Percentiles rank a stretch among this genome's conserved stretches.
These are phyloP conservation scores for Matsumyia berberina DNA, from an alignment of 2,888 invertebrate species.

Conservation along the genomic window DNA sequence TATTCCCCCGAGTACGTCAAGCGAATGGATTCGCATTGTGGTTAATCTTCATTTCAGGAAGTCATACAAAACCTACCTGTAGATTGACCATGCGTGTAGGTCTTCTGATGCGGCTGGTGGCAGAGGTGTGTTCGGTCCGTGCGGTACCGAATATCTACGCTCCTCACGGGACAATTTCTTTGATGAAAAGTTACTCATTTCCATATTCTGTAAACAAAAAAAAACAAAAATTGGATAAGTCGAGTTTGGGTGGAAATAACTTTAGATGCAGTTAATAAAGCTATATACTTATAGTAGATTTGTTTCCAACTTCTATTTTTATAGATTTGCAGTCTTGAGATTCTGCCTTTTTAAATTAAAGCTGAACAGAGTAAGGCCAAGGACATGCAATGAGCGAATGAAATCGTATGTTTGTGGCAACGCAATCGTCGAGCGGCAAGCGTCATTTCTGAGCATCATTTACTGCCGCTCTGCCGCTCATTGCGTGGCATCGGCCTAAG, in stretches of 20 bases:
- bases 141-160: constrained; percentile 94
- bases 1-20: constrained; percentile 23
- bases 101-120: constrained; percentile 95
- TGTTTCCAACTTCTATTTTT: too few species aligned
- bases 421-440: too few species aligned
- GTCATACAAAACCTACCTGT: constrained; percentile 86
- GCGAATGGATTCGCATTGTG: constrained; percentile 64
- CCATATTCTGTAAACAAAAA: constrained; percentile 81
- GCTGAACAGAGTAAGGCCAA: too few species aligned
- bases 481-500: too few species aligned
- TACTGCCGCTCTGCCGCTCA: too few species aligned
- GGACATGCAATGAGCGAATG: too few species aligned
- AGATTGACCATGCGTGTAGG: constrained; percentile 98
- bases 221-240: neutral
- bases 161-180: constrained; percentile 87
- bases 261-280: too few species aligned
- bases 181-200: constrained; percentile 83
- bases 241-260: neutral
- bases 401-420: too few species aligned
- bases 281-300: too few species aligned
- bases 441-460: too few species aligned
- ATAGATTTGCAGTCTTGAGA: too few species aligned
- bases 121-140: constrained; percentile 89
- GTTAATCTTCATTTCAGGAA: constrained; percentile 67
- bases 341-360: too few species aligned